Percentiles rank a stretch among this genome's conserved stretches.
Conservation (phyloP, 2,113 vertebrate genomes). For the Oreocharis arfaki region DNA sequence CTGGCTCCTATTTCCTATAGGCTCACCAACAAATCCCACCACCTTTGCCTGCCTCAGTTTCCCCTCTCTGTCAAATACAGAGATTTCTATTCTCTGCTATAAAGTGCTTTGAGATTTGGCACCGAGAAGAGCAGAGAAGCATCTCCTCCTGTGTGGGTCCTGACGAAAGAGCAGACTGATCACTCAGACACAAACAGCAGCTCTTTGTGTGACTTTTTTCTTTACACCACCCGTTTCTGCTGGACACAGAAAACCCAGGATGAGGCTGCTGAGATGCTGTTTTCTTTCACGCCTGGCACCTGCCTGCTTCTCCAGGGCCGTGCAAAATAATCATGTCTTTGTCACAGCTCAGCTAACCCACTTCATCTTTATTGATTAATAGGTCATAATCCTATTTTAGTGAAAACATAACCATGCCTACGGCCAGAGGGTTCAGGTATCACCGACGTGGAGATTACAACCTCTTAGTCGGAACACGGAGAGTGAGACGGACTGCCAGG, state of each 20-base stretch:
- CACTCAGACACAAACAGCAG: not conserved
- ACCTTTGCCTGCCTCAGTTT: not conserved
- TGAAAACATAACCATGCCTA: conserved; percentile 5
- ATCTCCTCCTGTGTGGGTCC: not conserved
- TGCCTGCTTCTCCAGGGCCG: not conserved
- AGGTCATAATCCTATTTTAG: conserved; percentile 40
- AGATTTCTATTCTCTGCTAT: not conserved
- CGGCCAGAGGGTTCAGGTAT: conserved; percentile 8
- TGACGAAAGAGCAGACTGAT: fast-evolving
- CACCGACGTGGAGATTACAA: not conserved
- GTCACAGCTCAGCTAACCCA: not conserved
- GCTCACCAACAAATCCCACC: not conserved
- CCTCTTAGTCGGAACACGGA: not conserved
- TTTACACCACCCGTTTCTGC: not conserved
- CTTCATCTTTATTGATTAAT: conserved; percentile 46
- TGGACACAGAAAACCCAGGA: not conserved
- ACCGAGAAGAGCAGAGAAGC: fast-evolving
- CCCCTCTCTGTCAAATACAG: not conserved
- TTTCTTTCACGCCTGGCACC: not conserved
- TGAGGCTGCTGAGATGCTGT: not conserved
- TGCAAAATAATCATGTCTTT: not conserved
- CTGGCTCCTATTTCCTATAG: not conserved
- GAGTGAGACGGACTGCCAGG: not conserved
- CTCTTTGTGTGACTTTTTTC: not conserved
- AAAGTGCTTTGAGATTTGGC: not conserved